Conservation (phyloP, 1,140 invertebrate genomes). For the Vollenhovia emeryi region DNA sequence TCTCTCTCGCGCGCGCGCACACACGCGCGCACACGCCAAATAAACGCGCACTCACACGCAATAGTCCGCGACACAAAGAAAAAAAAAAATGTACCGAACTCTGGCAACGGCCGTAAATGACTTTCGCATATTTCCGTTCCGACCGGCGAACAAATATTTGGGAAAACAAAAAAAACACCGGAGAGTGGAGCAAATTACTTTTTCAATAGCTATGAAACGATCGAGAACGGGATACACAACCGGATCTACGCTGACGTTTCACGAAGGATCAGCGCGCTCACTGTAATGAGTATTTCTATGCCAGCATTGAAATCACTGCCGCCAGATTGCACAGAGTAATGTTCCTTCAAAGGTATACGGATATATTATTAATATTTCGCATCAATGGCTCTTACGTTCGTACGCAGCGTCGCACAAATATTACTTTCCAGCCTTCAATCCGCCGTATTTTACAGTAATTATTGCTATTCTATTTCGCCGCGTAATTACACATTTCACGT, state of each 20-base stretch:
- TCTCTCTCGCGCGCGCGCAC: neutral
- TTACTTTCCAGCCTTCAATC: neutral
- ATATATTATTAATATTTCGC: neutral
- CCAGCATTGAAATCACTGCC: conserved; percentile 28
- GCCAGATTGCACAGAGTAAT: conserved; percentile 4
- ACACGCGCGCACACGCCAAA: no score
- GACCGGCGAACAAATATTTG: conserved; percentile 44
- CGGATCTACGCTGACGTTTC: conserved; percentile 7
- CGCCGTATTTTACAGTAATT: neutral
- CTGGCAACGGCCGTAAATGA: conserved; percentile 51
- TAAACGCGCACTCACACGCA: neutral
- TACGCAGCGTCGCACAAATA: neutral
- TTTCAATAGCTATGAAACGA: conserved; percentile 39
- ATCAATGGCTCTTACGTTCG: neutral
- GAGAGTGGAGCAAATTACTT: conserved; percentile 50
- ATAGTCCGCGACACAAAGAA: neutral
- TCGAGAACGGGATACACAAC: neutral
- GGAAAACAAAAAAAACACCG: conserved; percentile 5
- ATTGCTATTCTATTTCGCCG: no score
- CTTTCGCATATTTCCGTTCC: conserved; percentile 56
- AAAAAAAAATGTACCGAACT: conserved; percentile 40
- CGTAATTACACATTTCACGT: neutral
- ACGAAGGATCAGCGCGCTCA: conserved; percentile 1
- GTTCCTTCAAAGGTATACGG: neutral
- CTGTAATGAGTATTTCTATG: conserved; percentile 5